phyloP scores from a whole-genome alignment of 2,888 invertebrate species.

The Shargacucullia verbasci region DNA sequence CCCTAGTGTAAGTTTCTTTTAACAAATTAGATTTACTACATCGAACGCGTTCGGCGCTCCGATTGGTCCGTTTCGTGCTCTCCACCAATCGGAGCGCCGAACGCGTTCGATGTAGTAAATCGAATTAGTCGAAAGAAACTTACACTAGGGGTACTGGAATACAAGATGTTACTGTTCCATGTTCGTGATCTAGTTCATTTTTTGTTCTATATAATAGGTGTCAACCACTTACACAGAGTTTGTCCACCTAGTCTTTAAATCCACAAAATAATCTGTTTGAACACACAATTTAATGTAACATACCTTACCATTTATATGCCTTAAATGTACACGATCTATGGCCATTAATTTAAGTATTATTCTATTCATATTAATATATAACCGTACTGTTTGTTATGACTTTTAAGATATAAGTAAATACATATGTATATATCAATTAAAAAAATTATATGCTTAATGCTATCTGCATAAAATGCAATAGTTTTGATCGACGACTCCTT shows the following conservation, averaged over 20 bases:
- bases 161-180: too few species aligned
- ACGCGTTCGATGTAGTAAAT: too few species aligned
- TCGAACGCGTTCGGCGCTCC: too few species aligned
- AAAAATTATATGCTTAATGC: conserved; percentile 14
- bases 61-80: too few species aligned
- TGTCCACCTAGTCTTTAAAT: not conserved
- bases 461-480: conserved; percentile 35
- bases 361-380: conserved; percentile 33
- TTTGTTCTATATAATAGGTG: not conserved
- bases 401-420: conserved; percentile 28
- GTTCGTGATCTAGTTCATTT: too few species aligned
- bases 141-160: too few species aligned
- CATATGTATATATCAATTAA: conserved; percentile 21
- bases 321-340: conserved; percentile 59
- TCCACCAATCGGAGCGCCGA: too few species aligned
- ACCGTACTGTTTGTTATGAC: conserved; percentile 40
- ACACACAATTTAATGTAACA: conserved; percentile 2
- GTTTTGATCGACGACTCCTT: conserved; percentile 37
- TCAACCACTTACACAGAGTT: not conserved
- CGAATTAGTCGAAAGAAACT: too few species aligned
- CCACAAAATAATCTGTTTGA: conserved; percentile 3
- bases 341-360: conserved; percentile 51
- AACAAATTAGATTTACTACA: too few species aligned
- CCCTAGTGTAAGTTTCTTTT: too few species aligned
- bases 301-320: conserved; percentile 36